A percentile compares a stretch with the other conserved stretches of the same genome.
phyloP scores from a whole-genome alignment of 2,888 invertebrate species.

The Sicus ferrugineus region DNA sequence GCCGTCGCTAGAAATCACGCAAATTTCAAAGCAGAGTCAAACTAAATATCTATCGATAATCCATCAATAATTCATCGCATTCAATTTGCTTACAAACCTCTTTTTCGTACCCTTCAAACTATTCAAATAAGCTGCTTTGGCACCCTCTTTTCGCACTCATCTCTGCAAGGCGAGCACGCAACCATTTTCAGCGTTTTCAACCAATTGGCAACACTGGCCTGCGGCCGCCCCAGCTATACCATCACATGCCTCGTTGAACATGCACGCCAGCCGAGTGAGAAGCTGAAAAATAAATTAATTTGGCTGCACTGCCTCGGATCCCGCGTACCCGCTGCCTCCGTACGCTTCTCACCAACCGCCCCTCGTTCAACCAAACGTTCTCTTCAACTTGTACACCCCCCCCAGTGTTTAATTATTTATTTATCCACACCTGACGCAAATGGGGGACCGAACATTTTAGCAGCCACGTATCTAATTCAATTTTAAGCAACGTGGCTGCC shows the following conservation, averaged over 20 bases:
- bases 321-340: not conserved
- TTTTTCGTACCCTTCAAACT: too few relatives aligned
- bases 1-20: too few relatives aligned
- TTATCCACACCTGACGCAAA: constrained; percentile 25
- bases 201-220: constrained; percentile 33
- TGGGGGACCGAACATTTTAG: not conserved
- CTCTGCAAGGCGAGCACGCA: not conserved
- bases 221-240: not conserved
- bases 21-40: too few relatives aligned
- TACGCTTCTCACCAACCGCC: not conserved
- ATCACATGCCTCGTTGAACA: constrained; percentile 28
- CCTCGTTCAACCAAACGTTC: not conserved
- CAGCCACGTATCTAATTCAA: constrained; percentile 21
- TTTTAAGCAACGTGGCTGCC: constrained; percentile 26
- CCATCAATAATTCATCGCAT: too few relatives aligned
- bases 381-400: not conserved
- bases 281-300: constrained; percentile 33
- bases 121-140: too few relatives aligned
- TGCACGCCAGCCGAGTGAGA: not conserved
- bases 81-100: too few relatives aligned
- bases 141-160: not conserved
- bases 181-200: not conserved
- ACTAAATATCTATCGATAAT: too few relatives aligned
- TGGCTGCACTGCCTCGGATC: not conserved
- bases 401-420: constrained; percentile 26